phyloP scores from a whole-genome alignment of 1,140 invertebrate species.

The Achroia grisella region DNA sequence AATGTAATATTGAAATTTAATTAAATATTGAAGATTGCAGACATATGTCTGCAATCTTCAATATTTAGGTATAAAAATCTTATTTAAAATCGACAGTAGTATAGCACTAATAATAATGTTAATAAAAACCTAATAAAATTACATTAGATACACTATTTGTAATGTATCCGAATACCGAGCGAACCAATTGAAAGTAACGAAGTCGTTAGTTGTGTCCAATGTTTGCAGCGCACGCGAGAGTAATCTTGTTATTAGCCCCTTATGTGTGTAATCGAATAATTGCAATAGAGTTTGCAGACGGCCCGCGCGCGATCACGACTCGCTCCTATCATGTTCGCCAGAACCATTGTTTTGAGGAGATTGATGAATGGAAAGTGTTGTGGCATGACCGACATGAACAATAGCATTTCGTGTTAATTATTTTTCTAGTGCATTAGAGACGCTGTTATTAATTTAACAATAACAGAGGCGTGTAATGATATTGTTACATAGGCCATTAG shows the following conservation, averaged over 20 bases:
- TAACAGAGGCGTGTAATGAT: too few relatives aligned
- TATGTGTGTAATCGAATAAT: conserved; percentile 57
- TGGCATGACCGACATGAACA: conserved; percentile 20
- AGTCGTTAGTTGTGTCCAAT: neutral
- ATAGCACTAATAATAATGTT: too few relatives aligned
- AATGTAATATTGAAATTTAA: too few relatives aligned
- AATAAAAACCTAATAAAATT: too few relatives aligned
- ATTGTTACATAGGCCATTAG: too few relatives aligned
- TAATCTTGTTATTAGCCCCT: conserved; percentile 36
- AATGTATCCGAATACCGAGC: neutral
- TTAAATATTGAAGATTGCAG: too few relatives aligned
- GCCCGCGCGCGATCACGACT: conserved; percentile 45
- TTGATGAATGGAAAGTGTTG: conserved; percentile 39
- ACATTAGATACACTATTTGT: too few relatives aligned
- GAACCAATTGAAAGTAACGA: conserved; percentile 13
- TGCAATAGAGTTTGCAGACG: conserved; percentile 26
- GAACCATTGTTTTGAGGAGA: conserved; percentile 44
- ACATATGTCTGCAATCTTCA: too few relatives aligned
- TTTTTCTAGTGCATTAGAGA: conserved; percentile 11
- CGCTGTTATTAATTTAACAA: too few relatives aligned
- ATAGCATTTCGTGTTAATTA: conserved; percentile 27
- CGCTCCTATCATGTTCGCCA: conserved; percentile 23
- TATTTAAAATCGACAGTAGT: too few relatives aligned
- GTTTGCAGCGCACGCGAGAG: neutral
- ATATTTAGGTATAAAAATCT: too few relatives aligned